phyloP scores from a whole-genome alignment of 1,140 invertebrate species.

The Maconellicoccus hirsutus region DNA sequence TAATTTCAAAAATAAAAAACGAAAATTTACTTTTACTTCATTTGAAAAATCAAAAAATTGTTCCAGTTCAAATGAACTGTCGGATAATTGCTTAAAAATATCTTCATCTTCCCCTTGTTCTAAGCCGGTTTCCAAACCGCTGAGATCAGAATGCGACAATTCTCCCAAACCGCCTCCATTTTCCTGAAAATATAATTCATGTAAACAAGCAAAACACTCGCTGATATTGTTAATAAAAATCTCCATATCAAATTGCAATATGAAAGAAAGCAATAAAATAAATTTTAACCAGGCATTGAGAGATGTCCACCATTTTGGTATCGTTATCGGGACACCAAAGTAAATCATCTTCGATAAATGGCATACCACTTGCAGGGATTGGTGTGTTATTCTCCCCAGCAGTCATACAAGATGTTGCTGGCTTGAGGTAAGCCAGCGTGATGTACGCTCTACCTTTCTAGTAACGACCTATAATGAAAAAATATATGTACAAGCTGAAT shows the following conservation, averaged over 20 bases:
- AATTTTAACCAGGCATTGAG: slow-evolving; percentile 63
- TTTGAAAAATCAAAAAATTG: slow-evolving; percentile 40
- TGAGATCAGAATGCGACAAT: slow-evolving; percentile 52
- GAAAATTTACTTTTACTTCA: slow-evolving; percentile 31
- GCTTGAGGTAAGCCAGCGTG: slow-evolving; percentile 30
- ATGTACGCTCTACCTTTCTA: slow-evolving; percentile 35
- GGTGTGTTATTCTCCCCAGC: slow-evolving; percentile 25
- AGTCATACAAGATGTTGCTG: slow-evolving; percentile 26
- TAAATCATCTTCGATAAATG: slow-evolving; percentile 85
- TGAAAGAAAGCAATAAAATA: slow-evolving; percentile 35
- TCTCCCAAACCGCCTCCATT: slow-evolving; percentile 40
- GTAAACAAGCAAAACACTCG: too few relatives aligned
- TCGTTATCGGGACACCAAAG: slow-evolving; percentile 74
- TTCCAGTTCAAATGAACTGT: slow-evolving; percentile 47
- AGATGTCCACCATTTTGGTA: slow-evolving; percentile 79
- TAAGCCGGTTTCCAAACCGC: slow-evolving; percentile 43
- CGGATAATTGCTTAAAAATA: slow-evolving; percentile 55
- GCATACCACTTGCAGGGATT: slow-evolving; percentile 50
- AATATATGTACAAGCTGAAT: too few relatives aligned
- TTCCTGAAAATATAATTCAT: slow-evolving; percentile 34
- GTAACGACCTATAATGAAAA: slow-evolving; percentile 37
- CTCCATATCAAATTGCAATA: too few relatives aligned
- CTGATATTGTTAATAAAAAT: too few relatives aligned
- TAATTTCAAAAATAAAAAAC: background rate
- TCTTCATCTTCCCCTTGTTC: slow-evolving; percentile 41